Evolutionary conservation across 2,888 invertebrate genomes (phyloP), one percentile per base, ranked within the genome.

Genomic region (Mythimna impura): DNA sequence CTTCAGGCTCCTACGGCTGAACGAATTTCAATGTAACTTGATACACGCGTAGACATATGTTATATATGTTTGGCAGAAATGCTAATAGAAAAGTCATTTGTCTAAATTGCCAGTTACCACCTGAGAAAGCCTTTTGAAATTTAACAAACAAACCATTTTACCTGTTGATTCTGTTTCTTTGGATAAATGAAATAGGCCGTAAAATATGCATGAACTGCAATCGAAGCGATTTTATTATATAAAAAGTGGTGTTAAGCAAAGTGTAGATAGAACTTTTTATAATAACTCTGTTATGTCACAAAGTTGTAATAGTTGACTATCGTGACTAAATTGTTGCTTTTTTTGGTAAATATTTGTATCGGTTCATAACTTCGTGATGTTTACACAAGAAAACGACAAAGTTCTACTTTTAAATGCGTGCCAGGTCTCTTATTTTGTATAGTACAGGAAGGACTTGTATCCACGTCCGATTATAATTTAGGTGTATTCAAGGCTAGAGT

Each of bases 191-290:
- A 54, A n/a, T n/a, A n/a, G 25, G 17, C 43, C 36, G 20, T 43
- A 43, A 34, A 60, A 67, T 60, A 36, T 54, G 34, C 36, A 60
- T 80, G 58, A 84, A 78, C 69, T 83, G 81, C 55, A 83, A 36
- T 36, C 5, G 0, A 76, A 10, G n/a, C 20, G 71, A 76, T 77
- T 36, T 30, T 69, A n/a, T 52, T 47, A n/a, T n/a, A 40, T 14
- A 55, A n/a, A 77, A 69, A 52, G 14, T 40, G 40, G 47, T 17
- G 7, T 47, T 47, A 20, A 40, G 22, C 40, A 43, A 47, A 47
- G 30, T 47, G 22, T 47, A 36, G 10, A 22, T 47, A 36, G 10
- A 22, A 54, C 7, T 73, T 77, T 66, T 63, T 58, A 36, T 12
- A 34, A 50, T 25, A 8, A 64, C 64, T 67, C 34, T 50, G 47